A percentile compares a stretch with the other conserved stretches of the same genome.
Conservation (phyloP, 2,113 vertebrate species). For the Gnathonemus echidnorhynchus region DNA sequence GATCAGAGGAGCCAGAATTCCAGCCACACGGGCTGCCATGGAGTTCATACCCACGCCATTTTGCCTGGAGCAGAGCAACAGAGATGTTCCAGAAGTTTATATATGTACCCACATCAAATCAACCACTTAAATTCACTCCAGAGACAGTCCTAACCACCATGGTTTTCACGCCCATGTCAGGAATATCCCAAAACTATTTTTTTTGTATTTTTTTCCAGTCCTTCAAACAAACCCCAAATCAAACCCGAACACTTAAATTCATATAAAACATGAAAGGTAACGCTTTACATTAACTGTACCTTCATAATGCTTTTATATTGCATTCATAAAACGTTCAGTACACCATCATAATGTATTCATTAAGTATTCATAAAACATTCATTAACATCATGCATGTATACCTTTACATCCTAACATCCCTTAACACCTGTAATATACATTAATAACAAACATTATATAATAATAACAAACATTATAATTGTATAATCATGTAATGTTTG, state of each 20-base stretch:
- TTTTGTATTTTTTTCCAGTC: not conserved
- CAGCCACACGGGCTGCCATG: slow-evolving; percentile 58
- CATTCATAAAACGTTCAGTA: too few relatives aligned
- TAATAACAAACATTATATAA: too few relatives aligned
- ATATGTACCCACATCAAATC: not conserved
- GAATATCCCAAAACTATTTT: not conserved
- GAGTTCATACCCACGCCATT: slow-evolving; percentile 69
- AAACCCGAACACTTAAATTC: not conserved
- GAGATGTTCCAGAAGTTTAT: not conserved
- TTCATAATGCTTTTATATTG: too few relatives aligned
- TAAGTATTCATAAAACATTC: too few relatives aligned
- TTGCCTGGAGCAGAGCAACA: slow-evolving; percentile 55
- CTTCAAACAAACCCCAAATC: not conserved
- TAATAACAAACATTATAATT: too few relatives aligned
- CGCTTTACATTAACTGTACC: too few relatives aligned
- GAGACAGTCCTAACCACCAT: not conserved
- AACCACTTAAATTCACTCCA: not conserved
- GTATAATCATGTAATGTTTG: too few relatives aligned
- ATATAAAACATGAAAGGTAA: not conserved
- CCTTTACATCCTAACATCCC: too few relatives aligned
- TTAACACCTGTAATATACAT: too few relatives aligned
- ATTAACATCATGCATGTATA: too few relatives aligned
- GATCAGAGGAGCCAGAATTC: slow-evolving; percentile 70
- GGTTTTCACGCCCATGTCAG: not conserved
- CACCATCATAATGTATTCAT: too few relatives aligned